Percentiles rank a stretch among this genome's conserved stretches.
These are phyloP conservation scores for Phlogophora meticulosa DNA, from an alignment of 2,888 invertebrate genomes.

Conservation along the genomic window DNA sequence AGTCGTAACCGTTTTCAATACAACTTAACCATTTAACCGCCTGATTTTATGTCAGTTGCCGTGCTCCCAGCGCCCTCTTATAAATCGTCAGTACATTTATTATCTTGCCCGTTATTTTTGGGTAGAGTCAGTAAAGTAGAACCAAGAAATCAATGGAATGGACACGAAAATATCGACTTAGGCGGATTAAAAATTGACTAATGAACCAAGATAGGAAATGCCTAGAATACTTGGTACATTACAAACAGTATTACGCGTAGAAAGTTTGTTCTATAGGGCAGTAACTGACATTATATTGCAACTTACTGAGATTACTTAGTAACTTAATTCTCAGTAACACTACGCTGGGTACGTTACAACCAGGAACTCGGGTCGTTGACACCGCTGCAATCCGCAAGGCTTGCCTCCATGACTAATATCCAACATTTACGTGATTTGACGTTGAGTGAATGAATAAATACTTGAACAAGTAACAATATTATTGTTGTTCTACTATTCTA, in stretches of 20 bases:
- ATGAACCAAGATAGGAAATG: background rate
- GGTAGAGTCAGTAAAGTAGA: too few relatives aligned
- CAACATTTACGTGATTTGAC: slow-evolving; percentile 30
- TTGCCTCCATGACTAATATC: slow-evolving; percentile 47
- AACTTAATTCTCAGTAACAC: slow-evolving; percentile 47
- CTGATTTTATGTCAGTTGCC: too few relatives aligned
- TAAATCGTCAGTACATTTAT: too few relatives aligned
- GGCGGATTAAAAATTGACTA: background rate
- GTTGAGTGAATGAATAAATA: slow-evolving; percentile 46
- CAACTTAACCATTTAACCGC: too few relatives aligned
- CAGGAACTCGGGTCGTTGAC: slow-evolving; percentile 58
- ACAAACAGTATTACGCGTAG: background rate
- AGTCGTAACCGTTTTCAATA: background rate
- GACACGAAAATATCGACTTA: too few relatives aligned
- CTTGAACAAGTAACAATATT: slow-evolving; percentile 23
- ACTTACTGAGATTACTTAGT: slow-evolving; percentile 25
- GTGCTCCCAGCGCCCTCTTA: too few relatives aligned
- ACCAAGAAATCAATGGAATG: too few relatives aligned
- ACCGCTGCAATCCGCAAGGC: slow-evolving; percentile 43
- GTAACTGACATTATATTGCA: slow-evolving; percentile 23
- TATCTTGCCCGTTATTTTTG: too few relatives aligned
- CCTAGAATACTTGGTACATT: too few relatives aligned
- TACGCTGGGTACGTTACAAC: slow-evolving; percentile 42
- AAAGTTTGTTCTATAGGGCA: background rate
- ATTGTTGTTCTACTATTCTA: slow-evolving; percentile 15